Base-by-base conservation (phyloP, 2,113 vertebrate species). In the Artemisiospiza belli region DNA sequence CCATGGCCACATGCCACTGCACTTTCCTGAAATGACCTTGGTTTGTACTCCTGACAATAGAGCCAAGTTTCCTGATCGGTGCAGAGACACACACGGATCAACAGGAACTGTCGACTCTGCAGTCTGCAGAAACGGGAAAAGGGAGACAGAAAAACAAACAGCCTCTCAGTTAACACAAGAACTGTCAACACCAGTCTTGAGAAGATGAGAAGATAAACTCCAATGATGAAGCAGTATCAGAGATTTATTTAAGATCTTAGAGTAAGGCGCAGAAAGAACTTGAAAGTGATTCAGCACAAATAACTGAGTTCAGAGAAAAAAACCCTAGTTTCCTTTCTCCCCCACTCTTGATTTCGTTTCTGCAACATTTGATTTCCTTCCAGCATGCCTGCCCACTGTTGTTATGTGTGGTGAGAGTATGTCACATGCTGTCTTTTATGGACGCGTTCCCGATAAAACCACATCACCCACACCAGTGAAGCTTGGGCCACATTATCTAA, bases 241-340 rank as follows among this genome's bases (percentile, higher is more conserved):
- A 72, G 46, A 51, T 81, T 85, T 70, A 15, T 62, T 87, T 44
- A 61, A 44, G 31, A 37, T 37, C 35, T 57, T 89, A 44, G 0
- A 63, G 15, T 5, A 17, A 76, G 16, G 25, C 1, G 9, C 21
- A 39, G 41, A 80, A 83, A 54, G 30, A 62, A 14, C 41, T 37
- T 58, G 41, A 92, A 66, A 66, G 51, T 94, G 94, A 89, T 91
- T 82, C 87, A 92, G 93, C 94, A 87, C 9, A 85, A 94, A 59
- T 49, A 75, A 62, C 16, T 10, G 19, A 80, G 16, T 63, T 80
- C 44, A 57, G 63, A 80, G 11, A 10, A 77, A 81, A 90, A 80
- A 3, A 31, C 20, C 3, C 6, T 6, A 1, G 24, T 78, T 93
- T 93, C 82, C 79, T 77, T 86, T 95, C 20, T 77, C 28, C 73